Percentiles rank a stretch among this genome's conserved stretches.
These are phyloP conservation scores for Alloscopus bannaensis DNA, from an alignment of 2,888 invertebrate genomes.

Conservation along the genomic window DNA sequence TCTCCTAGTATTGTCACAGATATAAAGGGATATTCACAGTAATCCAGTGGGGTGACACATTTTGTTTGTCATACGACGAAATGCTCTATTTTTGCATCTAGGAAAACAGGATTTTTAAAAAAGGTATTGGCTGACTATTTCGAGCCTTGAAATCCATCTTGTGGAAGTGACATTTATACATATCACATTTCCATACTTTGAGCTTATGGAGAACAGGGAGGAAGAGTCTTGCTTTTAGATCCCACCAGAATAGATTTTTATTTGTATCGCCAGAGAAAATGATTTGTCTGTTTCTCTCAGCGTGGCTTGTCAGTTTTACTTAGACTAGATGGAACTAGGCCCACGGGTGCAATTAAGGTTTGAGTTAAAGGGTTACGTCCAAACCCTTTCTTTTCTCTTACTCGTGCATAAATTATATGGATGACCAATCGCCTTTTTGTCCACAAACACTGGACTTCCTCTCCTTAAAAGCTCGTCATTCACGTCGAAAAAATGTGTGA, in stretches of 20 bases:
- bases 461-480: slow-evolving; percentile 26
- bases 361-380: slow-evolving; percentile 68
- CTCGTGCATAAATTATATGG: slow-evolving; percentile 58
- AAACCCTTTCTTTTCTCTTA: slow-evolving; percentile 63
- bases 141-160: slow-evolving; percentile 28
- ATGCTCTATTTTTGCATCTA: neutral
- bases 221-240: no score
- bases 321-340: slow-evolving; percentile 54
- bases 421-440: slow-evolving; percentile 50
- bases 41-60: slow-evolving; percentile 33
- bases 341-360: slow-evolving; percentile 69
- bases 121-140: slow-evolving; percentile 35
- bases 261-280: neutral
- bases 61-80: slow-evolving; percentile 5
- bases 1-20: slow-evolving; percentile 29
- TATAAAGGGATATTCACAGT: slow-evolving; percentile 35
- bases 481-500: slow-evolving; percentile 31
- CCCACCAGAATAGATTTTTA: neutral
- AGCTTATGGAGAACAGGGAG: no score
- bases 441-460: slow-evolving; percentile 24
- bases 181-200: neutral
- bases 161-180: slow-evolving; percentile 48
- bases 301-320: slow-evolving; percentile 36
- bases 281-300: neutral
- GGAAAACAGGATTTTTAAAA: no score